Percentiles rank a stretch among this genome's conserved stretches.
Conservation (phyloP, 1,140 invertebrate genomes). For the Diorhabda carinulata region DNA sequence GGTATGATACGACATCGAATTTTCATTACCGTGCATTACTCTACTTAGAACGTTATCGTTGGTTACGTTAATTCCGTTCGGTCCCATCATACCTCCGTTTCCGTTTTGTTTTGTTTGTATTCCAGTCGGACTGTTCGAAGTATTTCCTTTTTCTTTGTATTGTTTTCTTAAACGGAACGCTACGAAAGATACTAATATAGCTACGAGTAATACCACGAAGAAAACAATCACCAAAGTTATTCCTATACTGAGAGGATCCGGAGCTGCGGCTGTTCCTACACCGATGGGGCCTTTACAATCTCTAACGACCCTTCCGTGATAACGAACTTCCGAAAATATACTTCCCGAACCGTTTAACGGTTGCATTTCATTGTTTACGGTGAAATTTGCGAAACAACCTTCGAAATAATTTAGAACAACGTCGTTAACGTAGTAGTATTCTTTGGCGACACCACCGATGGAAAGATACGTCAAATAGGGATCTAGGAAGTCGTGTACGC, state of each 20-base stretch:
- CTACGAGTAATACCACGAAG: conserved; percentile 83
- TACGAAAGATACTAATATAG: conserved; percentile 83
- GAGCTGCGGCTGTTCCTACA: conserved; percentile 67
- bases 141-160: conserved; percentile 73
- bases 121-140: conserved; percentile 54
- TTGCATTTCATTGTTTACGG: conserved; percentile 83
- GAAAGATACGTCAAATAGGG: conserved; percentile 78
- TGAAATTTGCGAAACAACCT: conserved; percentile 87
- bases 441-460: conserved; percentile 65
- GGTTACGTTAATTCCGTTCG: conserved; percentile 53
- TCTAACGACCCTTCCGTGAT: conserved; percentile 63
- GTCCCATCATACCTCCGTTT: conserved; percentile 52
- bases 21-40: conserved; percentile 54
- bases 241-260: conserved; percentile 84
- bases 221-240: conserved; percentile 91
- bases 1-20: conserved; percentile 59
- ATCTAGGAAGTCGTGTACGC: conserved; percentile 87
- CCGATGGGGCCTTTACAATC: conserved; percentile 69
- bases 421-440: conserved; percentile 55
- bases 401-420: conserved; percentile 62
- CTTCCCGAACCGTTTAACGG: conserved; percentile 82
- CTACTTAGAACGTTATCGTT: conserved; percentile 56
- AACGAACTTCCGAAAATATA: conserved; percentile 66
- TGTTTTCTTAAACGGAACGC: conserved; percentile 82
- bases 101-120: conserved; percentile 65